Base-by-base conservation (phyloP, 2,888 invertebrate species). In the Drosophila nigritarsus region DNA sequence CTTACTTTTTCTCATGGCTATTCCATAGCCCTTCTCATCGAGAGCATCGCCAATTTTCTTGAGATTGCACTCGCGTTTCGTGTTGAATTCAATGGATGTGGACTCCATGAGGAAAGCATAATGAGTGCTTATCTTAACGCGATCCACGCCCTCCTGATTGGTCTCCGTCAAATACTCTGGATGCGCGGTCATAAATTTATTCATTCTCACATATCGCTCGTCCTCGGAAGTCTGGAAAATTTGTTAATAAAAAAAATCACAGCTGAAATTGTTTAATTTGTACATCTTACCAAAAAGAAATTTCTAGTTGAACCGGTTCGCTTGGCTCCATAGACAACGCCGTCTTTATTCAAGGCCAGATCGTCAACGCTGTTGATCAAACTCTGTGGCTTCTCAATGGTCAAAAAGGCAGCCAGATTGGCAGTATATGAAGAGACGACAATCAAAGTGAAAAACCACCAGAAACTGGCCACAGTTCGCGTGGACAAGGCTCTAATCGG, bases 391-490 rank as follows among this genome's bases (percentile, higher is more conserved):
- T 95, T 95, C 92, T 97, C 97, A 2, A 97, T 96, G 0, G 98
- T 98, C 11, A 98, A 94, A 90, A 97, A 98, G 18, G 98, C 98
- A 60, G 98, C 98, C 74, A 98, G 94, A 93, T 98, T 98, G 15
- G 98, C 98, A 0, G 98, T 98, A 91, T 98, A 98, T 0, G 97
- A 97, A 0, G 96, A 95, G 2, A 97, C 93, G 82, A 93, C 92
- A 87, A 98, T 97, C 48, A 98, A 93, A 0, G 97, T 97, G 91
- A 98, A 98, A 91, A 98, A 97, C 97, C 97, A 97, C 97, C 97
- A 97, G 88, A 96, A 95, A 69, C 96, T 96, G 0, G 97, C 98
- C 8, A 97, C 95, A 93, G 97, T 96, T 74, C 98, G 94, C 0
- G 98, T 98, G 0, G 97, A 98, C 8, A 96, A 95, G 9, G 98